These are phyloP conservation scores for Maniola hyperantus DNA, from an alignment of 2,888 invertebrate species.

Conservation along the genomic window DNA sequence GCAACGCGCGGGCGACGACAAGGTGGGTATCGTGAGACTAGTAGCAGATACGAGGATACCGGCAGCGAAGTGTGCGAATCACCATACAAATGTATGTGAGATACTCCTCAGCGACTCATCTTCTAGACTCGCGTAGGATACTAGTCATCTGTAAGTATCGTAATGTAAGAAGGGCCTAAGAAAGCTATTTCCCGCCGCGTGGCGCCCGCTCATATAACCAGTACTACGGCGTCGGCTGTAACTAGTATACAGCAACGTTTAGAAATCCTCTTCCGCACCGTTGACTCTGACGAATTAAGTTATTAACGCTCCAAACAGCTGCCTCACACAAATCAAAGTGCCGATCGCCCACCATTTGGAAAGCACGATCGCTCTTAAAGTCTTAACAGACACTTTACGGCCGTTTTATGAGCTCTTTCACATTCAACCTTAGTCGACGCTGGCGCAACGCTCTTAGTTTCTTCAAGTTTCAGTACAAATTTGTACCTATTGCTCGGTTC, in stretches of 20 bases:
- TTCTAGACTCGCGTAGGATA: too few relatives aligned
- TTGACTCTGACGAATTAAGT: conserved; percentile 81
- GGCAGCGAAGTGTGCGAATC: too few relatives aligned
- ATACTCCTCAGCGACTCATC: too few relatives aligned
- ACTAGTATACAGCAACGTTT: conserved; percentile 48
- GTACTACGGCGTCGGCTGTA: conserved; percentile 44
- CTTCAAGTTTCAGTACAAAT: neutral
- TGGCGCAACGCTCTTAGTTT: neutral
- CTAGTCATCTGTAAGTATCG: too few relatives aligned
- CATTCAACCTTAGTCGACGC: conserved; percentile 62
- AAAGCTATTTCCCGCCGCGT: conserved; percentile 51
- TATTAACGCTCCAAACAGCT: conserved; percentile 80
- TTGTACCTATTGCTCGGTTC: neutral
- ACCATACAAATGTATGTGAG: too few relatives aligned
- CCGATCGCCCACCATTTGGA: conserved; percentile 63
- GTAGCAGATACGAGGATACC: too few relatives aligned
- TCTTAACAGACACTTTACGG: conserved; percentile 63
- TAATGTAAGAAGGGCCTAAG: too few relatives aligned
- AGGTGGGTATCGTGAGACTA: too few relatives aligned
- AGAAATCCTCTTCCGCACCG: conserved; percentile 73
- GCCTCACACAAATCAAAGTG: conserved; percentile 80
- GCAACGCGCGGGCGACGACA: too few relatives aligned
- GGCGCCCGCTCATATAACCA: conserved; percentile 64
- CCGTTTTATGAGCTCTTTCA: conserved; percentile 76
- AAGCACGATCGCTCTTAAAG: conserved; percentile 60